A percentile compares a stretch with the other conserved stretches of the same genome.
These are phyloP conservation scores for Oenanthe oenanthe DNA, from an alignment of 2,113 vertebrate genomes.

Conservation along the genomic window DNA sequence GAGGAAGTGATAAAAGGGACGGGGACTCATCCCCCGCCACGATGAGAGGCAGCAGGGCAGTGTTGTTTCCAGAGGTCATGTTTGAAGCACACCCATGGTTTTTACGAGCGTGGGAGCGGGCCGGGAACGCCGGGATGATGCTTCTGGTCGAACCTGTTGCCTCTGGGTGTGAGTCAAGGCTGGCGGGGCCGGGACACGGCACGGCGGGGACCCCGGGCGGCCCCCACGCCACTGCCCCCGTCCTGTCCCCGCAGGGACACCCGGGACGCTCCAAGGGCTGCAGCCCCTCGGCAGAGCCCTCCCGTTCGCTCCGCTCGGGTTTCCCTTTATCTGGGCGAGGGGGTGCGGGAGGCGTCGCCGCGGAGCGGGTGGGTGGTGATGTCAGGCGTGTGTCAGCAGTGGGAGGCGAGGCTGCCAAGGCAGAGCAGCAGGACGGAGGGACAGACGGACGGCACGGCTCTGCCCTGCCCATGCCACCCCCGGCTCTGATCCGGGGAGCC, in stretches of 20 bases:
- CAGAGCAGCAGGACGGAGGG: slow-evolving; percentile 63
- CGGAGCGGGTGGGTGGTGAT: slow-evolving; percentile 73
- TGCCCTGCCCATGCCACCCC: not conserved
- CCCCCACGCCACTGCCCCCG: accelerated
- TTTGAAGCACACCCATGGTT: slow-evolving; percentile 47
- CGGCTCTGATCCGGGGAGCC: not conserved
- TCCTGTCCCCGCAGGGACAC: accelerated
- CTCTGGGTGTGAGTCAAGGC: not conserved
- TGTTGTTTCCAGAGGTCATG: slow-evolving; percentile 18
- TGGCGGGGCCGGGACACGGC: not conserved
- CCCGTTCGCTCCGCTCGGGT: accelerated
- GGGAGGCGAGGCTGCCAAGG: slow-evolving; percentile 77
- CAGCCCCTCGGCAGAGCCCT: not conserved
- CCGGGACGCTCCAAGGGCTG: not conserved
- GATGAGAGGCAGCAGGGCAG: not conserved
- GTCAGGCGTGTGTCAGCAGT: slow-evolving; percentile 76
- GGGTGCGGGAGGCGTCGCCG: slow-evolving; percentile 46
- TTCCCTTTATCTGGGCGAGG: not conserved
- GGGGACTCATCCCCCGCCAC: not conserved
- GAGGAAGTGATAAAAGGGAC: slow-evolving; percentile 45
- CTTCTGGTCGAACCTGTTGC: slow-evolving; percentile 74
- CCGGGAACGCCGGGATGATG: not conserved
- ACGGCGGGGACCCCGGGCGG: not conserved
- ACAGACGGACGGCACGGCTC: not conserved
- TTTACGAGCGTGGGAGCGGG: slow-evolving; percentile 68